These are phyloP conservation scores for Apostichopus japonicus DNA, from an alignment of 35 echinoderm and acorn worm genomes.

Conservation along the genomic window DNA sequence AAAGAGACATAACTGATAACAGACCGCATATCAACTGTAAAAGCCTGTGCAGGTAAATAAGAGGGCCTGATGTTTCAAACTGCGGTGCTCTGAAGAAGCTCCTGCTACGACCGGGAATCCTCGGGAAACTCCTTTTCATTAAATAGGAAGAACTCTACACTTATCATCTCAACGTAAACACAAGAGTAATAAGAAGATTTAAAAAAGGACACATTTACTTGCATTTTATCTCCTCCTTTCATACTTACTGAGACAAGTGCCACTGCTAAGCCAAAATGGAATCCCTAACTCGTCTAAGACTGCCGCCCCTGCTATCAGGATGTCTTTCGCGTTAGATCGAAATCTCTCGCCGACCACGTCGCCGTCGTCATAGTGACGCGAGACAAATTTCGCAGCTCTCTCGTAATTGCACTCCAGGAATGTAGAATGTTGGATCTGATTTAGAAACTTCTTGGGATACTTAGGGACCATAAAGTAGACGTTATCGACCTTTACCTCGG, in stretches of 20 bases:
- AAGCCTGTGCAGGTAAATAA: too few species aligned
- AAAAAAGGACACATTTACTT: not conserved
- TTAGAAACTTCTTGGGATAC: conserved; percentile 62
- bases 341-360: conserved; percentile 63
- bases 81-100: too few species aligned
- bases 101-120: too few species aligned
- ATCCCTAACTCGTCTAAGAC: conserved; percentile 77
- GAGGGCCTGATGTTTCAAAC: too few species aligned
- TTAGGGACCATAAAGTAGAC: conserved; percentile 74
- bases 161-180: not conserved
- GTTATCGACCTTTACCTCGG: conserved; percentile 67
- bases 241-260: conserved; percentile 93
- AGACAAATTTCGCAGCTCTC: conserved; percentile 58
- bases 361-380: conserved; percentile 51
- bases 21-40: too few species aligned
- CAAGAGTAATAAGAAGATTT: not conserved
- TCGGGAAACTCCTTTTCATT: too few species aligned
- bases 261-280: conserved; percentile 94
- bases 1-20: too few species aligned
- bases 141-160: too few species aligned
- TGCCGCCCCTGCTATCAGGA: conserved; percentile 62
- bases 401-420: conserved; percentile 87
- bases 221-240: too few species aligned
- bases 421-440: conserved; percentile 69
- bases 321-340: conserved; percentile 56